These are phyloP conservation scores for Hippoglossus hippoglossus DNA, from an alignment of 2,797 vertebrate genomes.

Conservation along the genomic window DNA sequence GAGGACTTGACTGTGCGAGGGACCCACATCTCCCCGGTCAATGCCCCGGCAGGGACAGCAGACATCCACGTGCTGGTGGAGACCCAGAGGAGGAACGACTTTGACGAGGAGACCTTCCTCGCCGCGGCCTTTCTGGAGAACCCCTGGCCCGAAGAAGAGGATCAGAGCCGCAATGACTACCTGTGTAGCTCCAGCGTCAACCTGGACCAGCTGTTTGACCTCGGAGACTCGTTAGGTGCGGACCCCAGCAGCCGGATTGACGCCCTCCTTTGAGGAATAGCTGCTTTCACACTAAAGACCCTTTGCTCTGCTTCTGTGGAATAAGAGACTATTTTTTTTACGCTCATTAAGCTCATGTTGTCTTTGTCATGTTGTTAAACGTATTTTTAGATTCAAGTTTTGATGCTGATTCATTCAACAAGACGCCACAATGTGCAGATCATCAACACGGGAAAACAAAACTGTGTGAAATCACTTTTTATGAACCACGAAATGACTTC, in stretches of 20 bases:
- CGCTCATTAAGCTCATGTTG: not conserved
- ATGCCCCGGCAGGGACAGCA: constrained; percentile 47
- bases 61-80: constrained; percentile 74
- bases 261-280: constrained; percentile 84
- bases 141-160: constrained; percentile 89
- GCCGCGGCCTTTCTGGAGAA: constrained; percentile 92
- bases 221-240: constrained; percentile 80
- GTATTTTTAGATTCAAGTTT: constrained; percentile 45
- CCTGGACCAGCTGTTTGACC: constrained; percentile 89
- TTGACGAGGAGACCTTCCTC: constrained; percentile 91
- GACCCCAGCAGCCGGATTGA: constrained; percentile 85
- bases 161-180: constrained; percentile 78
- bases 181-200: constrained; percentile 84
- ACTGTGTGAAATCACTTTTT: not conserved
- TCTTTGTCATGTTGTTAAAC: constrained; percentile 30
- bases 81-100: constrained; percentile 80
- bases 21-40: constrained; percentile 74
- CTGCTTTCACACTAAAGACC: not conserved
- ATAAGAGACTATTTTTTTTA: constrained; percentile 39
- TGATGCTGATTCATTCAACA: constrained; percentile 46
- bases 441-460: not conserved
- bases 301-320: not conserved
- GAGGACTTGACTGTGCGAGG: constrained; percentile 85
- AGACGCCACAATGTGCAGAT: constrained; percentile 44
- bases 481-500: not conserved